Conservation (phyloP, 2,888 invertebrate species). For the Clusia tigrina region DNA sequence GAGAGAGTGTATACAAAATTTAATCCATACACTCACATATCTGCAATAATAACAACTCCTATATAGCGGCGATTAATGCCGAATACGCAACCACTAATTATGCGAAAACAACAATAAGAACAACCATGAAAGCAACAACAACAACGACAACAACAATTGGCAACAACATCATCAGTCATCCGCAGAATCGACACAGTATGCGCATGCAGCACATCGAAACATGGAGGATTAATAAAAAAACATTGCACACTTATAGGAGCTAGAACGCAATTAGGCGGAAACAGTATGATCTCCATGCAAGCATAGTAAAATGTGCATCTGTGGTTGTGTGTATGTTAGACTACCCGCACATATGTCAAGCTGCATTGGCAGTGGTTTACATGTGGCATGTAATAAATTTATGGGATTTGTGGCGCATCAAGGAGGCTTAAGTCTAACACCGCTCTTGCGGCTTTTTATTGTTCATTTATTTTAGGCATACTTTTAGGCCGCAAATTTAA, state of each 20-base stretch:
- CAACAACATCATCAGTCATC: neutral
- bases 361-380: no score
- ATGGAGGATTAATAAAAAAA: neutral
- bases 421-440: neutral
- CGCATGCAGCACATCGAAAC: neutral
- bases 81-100: neutral
- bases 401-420: no score
- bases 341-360: neutral
- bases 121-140: slow-evolving; percentile 5
- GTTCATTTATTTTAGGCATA: neutral
- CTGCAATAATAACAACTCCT: neutral
- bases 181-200: neutral
- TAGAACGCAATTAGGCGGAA: slow-evolving; percentile 20
- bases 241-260: slow-evolving; percentile 15
- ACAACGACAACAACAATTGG: neutral
- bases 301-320: neutral
- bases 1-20: neutral
- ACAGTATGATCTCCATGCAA: slow-evolving; percentile 14
- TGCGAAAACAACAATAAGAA: slow-evolving; percentile 3
- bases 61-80: neutral
- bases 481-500: neutral
- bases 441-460: neutral
- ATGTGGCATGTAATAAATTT: no score
- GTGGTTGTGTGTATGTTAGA: neutral
- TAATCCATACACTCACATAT: neutral